Percentiles rank a stretch among this genome's conserved stretches.
Evolutionary conservation across 2,888 invertebrate genomes (phyloP).

Genomic region (Ophion ventricosus): DNA sequence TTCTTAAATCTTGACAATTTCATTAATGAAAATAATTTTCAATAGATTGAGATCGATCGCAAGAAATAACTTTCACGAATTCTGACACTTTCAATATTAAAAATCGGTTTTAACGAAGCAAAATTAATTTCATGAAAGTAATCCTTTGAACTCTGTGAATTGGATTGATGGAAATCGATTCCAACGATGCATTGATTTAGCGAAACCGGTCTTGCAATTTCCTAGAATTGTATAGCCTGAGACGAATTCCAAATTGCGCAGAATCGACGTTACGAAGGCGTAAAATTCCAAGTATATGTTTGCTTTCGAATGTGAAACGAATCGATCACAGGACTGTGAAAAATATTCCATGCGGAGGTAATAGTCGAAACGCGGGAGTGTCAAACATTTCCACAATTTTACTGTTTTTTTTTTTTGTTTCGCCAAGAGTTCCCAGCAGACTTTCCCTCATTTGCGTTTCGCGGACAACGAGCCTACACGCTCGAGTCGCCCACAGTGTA

Average conservation of each 20-base stretch:
- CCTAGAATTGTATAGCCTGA: background rate
- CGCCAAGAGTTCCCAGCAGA: slow-evolving; percentile 64
- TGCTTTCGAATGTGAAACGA: background rate
- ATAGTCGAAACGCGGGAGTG: background rate
- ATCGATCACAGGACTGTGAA: background rate
- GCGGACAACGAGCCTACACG: slow-evolving; percentile 71
- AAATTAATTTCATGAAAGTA: too few species aligned
- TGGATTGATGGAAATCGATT: too few species aligned
- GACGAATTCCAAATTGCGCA: background rate
- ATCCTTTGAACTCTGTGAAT: too few species aligned
- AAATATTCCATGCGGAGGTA: background rate
- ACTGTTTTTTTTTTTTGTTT: slow-evolving; percentile 45
- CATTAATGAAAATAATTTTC: too few species aligned
- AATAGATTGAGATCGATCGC: too few species aligned
- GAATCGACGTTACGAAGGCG: background rate
- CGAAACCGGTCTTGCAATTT: too few species aligned
- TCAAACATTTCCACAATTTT: background rate
- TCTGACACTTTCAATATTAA: too few species aligned
- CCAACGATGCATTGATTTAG: too few species aligned
- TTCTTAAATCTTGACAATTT: too few species aligned
- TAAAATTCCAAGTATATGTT: background rate
- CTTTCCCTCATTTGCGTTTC: slow-evolving; percentile 61
- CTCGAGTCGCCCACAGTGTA: slow-evolving; percentile 73
- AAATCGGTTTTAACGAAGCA: too few species aligned
- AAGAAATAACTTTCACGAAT: too few species aligned